Evolutionary conservation across 2,797 vertebrate species (phyloP).

Genomic region (Trematomus bernacchii): DNA sequence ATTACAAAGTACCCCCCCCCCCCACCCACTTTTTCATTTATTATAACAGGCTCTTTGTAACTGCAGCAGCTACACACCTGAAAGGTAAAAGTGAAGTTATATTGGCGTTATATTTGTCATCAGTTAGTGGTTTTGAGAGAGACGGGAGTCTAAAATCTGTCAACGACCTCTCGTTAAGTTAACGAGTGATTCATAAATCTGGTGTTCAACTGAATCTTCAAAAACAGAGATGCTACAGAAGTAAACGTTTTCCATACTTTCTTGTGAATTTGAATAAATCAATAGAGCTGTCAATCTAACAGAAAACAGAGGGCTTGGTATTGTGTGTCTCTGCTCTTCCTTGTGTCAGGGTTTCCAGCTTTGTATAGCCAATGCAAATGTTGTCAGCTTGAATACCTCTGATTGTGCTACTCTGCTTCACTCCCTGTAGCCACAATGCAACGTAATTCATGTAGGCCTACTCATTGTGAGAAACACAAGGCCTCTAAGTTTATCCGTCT

Average conservation of each 20-base stretch:
- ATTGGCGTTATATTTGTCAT: background rate
- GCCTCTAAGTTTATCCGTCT: background rate
- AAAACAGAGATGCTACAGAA: slow-evolving; percentile 5
- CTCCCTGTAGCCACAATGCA: slow-evolving; percentile 1
- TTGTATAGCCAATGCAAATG: slow-evolving; percentile 70
- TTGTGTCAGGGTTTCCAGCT: slow-evolving; percentile 51
- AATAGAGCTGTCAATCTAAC: slow-evolving; percentile 8
- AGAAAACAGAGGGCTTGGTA: slow-evolving; percentile 10
- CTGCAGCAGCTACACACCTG: background rate
- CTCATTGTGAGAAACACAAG: background rate
- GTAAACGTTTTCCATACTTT: slow-evolving; percentile 47
- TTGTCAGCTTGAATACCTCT: slow-evolving; percentile 46
- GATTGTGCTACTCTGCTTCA: slow-evolving; percentile 24
- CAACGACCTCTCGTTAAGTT: background rate
- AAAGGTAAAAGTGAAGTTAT: background rate
- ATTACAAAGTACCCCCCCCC: slow-evolving; percentile 2
- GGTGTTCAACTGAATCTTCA: background rate
- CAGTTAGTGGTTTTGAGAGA: background rate
- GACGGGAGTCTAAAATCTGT: background rate
- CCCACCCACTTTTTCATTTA: background rate
- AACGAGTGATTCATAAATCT: background rate
- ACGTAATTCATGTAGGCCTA: background rate
- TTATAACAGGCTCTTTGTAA: slow-evolving; percentile 2
- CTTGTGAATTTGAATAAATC: slow-evolving; percentile 47
- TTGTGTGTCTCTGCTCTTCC: slow-evolving; percentile 36